A percentile compares a stretch with the other conserved stretches of the same genome.
These are phyloP conservation scores for Oenanthe melanoleuca DNA, from an alignment of 2,113 vertebrate genomes.

Conservation along the genomic window DNA sequence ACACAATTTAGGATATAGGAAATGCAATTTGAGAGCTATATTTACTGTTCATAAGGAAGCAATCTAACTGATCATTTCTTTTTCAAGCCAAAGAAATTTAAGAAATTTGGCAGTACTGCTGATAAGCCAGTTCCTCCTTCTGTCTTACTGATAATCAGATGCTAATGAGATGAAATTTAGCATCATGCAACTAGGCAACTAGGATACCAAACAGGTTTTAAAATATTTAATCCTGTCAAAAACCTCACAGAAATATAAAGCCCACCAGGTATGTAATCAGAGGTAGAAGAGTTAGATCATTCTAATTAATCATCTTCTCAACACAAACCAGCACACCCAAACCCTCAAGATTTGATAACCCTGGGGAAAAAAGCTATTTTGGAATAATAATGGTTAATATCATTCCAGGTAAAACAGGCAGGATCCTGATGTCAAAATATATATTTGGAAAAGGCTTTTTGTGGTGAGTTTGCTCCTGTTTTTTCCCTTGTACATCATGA, in stretches of 20 bases:
- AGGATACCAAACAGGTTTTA: not conserved
- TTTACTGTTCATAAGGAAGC: slow-evolving; percentile 30
- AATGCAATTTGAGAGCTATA: slow-evolving; percentile 22
- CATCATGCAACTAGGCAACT: not conserved
- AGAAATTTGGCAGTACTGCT: not conserved
- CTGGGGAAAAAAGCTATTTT: not conserved
- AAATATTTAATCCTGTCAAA: not conserved
- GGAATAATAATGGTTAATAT: not conserved
- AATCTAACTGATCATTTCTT: slow-evolving; percentile 53
- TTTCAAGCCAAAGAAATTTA: slow-evolving; percentile 30
- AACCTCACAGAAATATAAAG: not conserved
- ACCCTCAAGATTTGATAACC: not conserved
- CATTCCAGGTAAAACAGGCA: not conserved
- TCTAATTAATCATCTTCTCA: not conserved
- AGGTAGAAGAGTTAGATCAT: not conserved
- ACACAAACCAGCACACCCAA: not conserved
- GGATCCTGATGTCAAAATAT: not conserved
- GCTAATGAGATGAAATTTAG: not conserved
- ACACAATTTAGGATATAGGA: slow-evolving; percentile 18
- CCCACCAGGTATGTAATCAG: not conserved
- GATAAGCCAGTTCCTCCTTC: slow-evolving; percentile 11
- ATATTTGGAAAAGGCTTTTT: not conserved
- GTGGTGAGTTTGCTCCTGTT: not conserved
- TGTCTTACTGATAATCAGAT: not conserved
- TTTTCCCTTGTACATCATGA: not conserved